Evolutionary conservation across 2,888 invertebrate species (phyloP).

Genomic region (Keiferia lycopersicella): DNA sequence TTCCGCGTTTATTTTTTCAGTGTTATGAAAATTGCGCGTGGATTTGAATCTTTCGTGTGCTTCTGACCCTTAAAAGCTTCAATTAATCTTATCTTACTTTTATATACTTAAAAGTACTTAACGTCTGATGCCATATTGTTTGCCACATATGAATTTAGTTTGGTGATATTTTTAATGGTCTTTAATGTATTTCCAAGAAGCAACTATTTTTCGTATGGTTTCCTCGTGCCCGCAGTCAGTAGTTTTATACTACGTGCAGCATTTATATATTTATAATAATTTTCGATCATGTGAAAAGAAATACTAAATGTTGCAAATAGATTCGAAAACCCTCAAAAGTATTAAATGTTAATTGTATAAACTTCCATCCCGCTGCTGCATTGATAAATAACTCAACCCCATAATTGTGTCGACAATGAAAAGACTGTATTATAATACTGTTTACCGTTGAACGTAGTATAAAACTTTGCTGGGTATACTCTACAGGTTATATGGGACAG

Average conservation of each 20-base stretch:
- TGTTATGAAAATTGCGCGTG: too few species aligned
- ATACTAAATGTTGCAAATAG: too few species aligned
- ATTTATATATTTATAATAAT: background rate
- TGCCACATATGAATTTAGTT: slow-evolving; percentile 75
- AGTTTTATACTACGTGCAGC: slow-evolving; percentile 7
- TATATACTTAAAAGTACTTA: slow-evolving; percentile 71
- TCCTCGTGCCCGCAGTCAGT: slow-evolving; percentile 25
- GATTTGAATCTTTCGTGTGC: too few species aligned
- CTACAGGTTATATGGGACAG: too few species aligned
- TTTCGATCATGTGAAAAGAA: too few species aligned
- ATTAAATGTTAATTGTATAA: too few species aligned
- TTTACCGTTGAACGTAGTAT: slow-evolving; percentile 23
- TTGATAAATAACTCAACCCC: background rate
- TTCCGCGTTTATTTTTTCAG: too few species aligned
- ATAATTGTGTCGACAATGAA: background rate
- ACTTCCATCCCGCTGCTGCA: too few species aligned
- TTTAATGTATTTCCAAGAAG: slow-evolving; percentile 62
- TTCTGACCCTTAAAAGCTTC: slow-evolving; percentile 29
- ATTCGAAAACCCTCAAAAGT: too few species aligned
- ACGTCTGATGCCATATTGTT: slow-evolving; percentile 79
- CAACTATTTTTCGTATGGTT: slow-evolving; percentile 36
- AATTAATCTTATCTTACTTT: slow-evolving; percentile 55
- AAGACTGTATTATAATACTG: slow-evolving; percentile 4
- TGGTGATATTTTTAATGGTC: slow-evolving; percentile 74
- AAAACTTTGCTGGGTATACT: background rate